Evolutionary conservation across 2,888 invertebrate species (phyloP).

Genomic region (Hirtodrosophila trivittata): DNA sequence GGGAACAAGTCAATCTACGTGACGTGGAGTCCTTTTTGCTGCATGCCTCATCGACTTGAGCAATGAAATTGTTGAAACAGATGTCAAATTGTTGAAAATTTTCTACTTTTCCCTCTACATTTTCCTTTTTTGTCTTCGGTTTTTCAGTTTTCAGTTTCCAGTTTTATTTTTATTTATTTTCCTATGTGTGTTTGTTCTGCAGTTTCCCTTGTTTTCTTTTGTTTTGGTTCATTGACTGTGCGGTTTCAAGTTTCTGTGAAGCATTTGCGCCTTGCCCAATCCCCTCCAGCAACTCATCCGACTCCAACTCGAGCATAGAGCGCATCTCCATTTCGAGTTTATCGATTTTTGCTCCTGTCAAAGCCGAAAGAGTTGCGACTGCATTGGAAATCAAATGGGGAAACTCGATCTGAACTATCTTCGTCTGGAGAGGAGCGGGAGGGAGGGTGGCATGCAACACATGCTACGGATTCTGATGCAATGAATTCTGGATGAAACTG

Average conservation of each 20-base stretch:
- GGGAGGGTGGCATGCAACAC: background rate
- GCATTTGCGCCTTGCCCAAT: slow-evolving; percentile 32
- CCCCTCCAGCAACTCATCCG: slow-evolving; percentile 4
- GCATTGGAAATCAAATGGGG: slow-evolving; percentile 17
- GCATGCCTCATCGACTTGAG: slow-evolving; percentile 50
- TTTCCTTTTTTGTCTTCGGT: slow-evolving; percentile 26
- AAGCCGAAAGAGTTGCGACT: slow-evolving; percentile 20
- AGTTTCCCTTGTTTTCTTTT: slow-evolving; percentile 50
- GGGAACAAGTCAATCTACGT: slow-evolving; percentile 74
- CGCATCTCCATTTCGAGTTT: slow-evolving; percentile 42
- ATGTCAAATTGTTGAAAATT: slow-evolving; percentile 74
- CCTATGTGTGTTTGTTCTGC: slow-evolving; percentile 22
- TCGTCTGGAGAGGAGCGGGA: background rate
- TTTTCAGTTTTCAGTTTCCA: slow-evolving; percentile 35
- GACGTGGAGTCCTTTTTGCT: slow-evolving; percentile 65
- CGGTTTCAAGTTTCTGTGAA: slow-evolving; percentile 69
- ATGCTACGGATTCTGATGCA: background rate
- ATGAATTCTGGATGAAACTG: background rate
- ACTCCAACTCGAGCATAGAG: slow-evolving; percentile 14
- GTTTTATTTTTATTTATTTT: slow-evolving; percentile 38
- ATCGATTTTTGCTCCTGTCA: slow-evolving; percentile 39
- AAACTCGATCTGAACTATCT: slow-evolving; percentile 35
- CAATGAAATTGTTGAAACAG: slow-evolving; percentile 67
- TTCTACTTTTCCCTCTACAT: slow-evolving; percentile 17
- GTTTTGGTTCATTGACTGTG: slow-evolving; percentile 75